A percentile compares a stretch with the other conserved stretches of the same genome.
Conservation (phyloP, 2,888 invertebrate species). For the Leptogaster cylindrica region DNA sequence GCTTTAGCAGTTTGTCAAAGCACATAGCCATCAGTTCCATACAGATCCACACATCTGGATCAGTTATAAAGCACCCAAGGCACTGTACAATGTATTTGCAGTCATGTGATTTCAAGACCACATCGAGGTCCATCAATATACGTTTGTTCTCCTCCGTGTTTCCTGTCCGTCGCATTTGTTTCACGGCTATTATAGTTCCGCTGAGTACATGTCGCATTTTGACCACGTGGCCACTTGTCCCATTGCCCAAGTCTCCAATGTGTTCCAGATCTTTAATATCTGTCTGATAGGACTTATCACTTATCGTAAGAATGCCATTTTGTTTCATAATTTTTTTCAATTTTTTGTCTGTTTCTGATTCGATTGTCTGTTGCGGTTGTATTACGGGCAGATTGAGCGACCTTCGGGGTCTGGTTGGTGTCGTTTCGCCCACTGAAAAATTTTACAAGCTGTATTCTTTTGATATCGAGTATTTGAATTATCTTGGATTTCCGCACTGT, state of each 20-base stretch:
- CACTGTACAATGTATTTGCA: constrained; percentile 97
- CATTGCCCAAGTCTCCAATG: constrained; percentile 87
- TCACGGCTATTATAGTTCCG: constrained; percentile 88
- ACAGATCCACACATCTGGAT: constrained; percentile 98
- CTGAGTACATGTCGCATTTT: constrained; percentile 93
- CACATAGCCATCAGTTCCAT: constrained; percentile 99
- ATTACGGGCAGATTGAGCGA: constrained; percentile 66
- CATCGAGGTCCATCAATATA: constrained; percentile 98
- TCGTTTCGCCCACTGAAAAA: constrained; percentile 58
- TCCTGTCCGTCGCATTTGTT: constrained; percentile 97
- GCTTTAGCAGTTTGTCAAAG: constrained; percentile 93
- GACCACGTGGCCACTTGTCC: constrained; percentile 97
- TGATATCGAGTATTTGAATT: too few relatives aligned
- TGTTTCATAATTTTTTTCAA: constrained; percentile 92
- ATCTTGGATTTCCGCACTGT: too few relatives aligned
- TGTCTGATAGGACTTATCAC: constrained; percentile 78
- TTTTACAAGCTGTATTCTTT: too few relatives aligned
- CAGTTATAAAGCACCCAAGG: constrained; percentile 96
- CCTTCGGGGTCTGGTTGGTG: constrained; percentile 64
- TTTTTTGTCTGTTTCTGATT: constrained; percentile 79
- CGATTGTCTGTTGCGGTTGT: constrained; percentile 66
- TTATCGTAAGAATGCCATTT: constrained; percentile 87
- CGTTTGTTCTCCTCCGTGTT: constrained; percentile 97
- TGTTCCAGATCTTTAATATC: constrained; percentile 84
- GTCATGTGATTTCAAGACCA: constrained; percentile 96